Conservation (phyloP, 2,797 vertebrate genomes). For the Natrix natrix region DNA sequence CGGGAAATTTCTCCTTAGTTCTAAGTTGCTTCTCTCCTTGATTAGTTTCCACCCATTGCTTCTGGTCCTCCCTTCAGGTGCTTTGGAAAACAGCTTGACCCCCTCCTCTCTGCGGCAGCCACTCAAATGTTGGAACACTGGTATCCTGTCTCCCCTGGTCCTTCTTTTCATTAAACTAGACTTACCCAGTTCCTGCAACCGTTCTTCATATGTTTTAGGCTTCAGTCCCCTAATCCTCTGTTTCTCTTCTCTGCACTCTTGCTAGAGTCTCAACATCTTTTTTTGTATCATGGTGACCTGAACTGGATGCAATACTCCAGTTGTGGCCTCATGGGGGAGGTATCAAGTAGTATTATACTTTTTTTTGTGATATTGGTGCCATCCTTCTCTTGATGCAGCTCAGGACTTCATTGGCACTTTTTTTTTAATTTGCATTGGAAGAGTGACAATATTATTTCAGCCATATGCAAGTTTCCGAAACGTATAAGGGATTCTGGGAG, state of each 20-base stretch:
- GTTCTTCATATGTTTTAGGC: background rate
- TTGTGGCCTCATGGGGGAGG: too few species aligned
- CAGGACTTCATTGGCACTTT: fast-evolving
- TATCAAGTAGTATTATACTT: too few species aligned
- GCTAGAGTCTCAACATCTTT: too few species aligned
- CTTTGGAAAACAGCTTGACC: background rate
- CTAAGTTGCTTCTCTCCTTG: too few species aligned
- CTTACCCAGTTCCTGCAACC: background rate
- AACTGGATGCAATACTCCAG: too few species aligned
- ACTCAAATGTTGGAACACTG: background rate
- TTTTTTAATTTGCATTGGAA: background rate
- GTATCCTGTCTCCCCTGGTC: background rate
- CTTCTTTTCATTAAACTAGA: background rate
- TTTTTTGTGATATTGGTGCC: too few species aligned
- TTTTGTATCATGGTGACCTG: too few species aligned
- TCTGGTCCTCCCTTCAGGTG: too few species aligned
- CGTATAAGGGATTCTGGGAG: background rate
- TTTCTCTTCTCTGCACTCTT: too few species aligned
- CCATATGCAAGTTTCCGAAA: background rate
- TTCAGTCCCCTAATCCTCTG: background rate
- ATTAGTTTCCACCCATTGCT: too few species aligned
- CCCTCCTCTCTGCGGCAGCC: background rate
- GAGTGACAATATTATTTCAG: background rate
- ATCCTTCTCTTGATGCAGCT: too few species aligned
- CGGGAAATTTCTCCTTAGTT: too few species aligned